Conservation (phyloP, 2,113 vertebrate species). For the Gymnobelideus leadbeateri region DNA sequence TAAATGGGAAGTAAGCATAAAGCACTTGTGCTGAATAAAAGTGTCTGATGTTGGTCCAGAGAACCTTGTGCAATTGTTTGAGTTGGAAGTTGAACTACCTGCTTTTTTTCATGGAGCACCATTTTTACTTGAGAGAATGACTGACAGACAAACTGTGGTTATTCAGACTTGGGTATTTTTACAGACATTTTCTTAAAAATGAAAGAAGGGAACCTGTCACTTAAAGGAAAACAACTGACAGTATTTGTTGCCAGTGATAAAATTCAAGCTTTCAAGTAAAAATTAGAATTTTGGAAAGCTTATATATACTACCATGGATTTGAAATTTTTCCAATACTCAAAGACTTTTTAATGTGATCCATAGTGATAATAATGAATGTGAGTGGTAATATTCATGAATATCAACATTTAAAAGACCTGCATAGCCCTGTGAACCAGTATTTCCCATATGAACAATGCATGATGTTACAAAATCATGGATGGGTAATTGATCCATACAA, state of each 20-base stretch:
- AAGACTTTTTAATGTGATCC: neutral
- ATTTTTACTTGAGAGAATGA: neutral
- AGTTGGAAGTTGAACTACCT: neutral
- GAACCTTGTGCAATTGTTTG: neutral
- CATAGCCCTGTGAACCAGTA: neutral
- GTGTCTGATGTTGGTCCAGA: neutral
- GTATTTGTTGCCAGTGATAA: neutral
- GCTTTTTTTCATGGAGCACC: neutral
- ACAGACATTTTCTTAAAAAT: neutral
- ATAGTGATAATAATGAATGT: neutral
- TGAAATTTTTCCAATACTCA: neutral
- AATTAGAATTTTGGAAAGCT: neutral
- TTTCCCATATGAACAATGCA: neutral
- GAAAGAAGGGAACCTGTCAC: neutral
- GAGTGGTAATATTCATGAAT: neutral
- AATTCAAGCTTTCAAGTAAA: neutral
- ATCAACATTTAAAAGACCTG: neutral
- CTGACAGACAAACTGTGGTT: neutral
- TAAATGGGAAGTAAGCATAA: neutral
- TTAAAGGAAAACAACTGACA: neutral
- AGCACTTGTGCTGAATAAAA: neutral
- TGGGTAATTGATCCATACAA: neutral
- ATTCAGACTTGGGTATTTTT: neutral
- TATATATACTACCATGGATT: neutral
- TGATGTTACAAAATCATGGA: neutral